Base-by-base conservation (phyloP, 1,140 invertebrate genomes). In the Brachionus calyciflorus region DNA sequence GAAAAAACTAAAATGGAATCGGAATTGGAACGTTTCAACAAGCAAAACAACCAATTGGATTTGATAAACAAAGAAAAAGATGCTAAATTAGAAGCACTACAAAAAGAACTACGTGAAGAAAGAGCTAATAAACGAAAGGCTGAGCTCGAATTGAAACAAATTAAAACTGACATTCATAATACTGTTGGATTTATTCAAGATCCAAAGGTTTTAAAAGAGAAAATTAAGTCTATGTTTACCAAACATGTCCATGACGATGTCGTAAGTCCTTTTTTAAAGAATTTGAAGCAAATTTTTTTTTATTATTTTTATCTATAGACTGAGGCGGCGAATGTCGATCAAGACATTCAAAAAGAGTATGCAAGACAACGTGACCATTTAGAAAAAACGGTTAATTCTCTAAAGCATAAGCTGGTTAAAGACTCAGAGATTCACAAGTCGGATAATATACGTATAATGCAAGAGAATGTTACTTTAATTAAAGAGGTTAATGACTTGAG, bases 141-240 rank as follows among this genome's bases (percentile, higher is more conserved):
- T 7, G 89, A 91, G 78, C 88, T 89, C 63, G 85, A 89, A 0
- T 80, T 93, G 4, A 89, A 89, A 79, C 88, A 88, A 79, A 91
- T 94, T 33, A 89, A 91, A 82, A 89, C 89, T 33, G 91, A 94
- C 80, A 87, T 94, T 33, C 89, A 91, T 78, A 88, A 90, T 77
- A 89, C 90, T 79, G 90, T 91, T 4, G 88, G 88, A 0, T 87
- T 90, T 28, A 89, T 93, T 24, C 90, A 92, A 82, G 89, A 93
- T 77, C 89, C 90, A 0, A 88, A 88, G 19, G 88, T 89, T 63
- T 83, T 95, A 1, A 93, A 92, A 84, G 87, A 87, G n/a, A 88
- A 87, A n/a, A 88, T 94, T 1, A 90, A 89, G 81, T 89, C 88
- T 14, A 84, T 92, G 78, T 91, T 91, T 82, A 88, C 90, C 65